Base-by-base conservation (phyloP, 2,888 invertebrate species). In the Adelphocoris suturalis region DNA sequence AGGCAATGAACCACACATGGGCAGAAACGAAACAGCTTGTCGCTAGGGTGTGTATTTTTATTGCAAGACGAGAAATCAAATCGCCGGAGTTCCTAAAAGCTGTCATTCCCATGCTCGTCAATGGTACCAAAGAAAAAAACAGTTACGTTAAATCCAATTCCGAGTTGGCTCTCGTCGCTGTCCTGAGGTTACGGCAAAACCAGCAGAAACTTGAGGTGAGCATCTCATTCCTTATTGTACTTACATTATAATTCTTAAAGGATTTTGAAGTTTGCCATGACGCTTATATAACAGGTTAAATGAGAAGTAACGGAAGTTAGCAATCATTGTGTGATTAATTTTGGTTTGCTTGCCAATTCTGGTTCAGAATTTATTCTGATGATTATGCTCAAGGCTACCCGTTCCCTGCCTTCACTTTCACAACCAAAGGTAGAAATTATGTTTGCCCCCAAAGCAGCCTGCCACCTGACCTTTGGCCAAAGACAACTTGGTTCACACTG, bases 41-140 rank as follows among this genome's bases (percentile, higher is more conserved):
- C 92, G 98, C 98, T 9, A 96, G 96, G 93, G 96, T 97, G 27
- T 95, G 97, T 92, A 96, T 95, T 92, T 96, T 96, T 93, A 94
- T 98, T 91, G 96, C 97, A 2, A 95, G 96, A 93, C 94, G 94
- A 90, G 95, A 95, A 90, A 95, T 95, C 92, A 94, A 95, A 93
- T 94, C 95, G 52, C 94, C 95, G 0, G 97, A 97, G 92, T 94
- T 97, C 91, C 94, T 97, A 91, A 97, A 96, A 93, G 94, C 96
- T 86, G 94, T 98, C 91, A 94, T 99, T 92, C 98, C 99, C 0
- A 97, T 97, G 94, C 94, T 99, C 92, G 99, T 99, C 86, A 99
- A 99, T 94, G 99, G 99, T 91, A 98, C 99, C 90, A 99, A 99
- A 94, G 99, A 99, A 94, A 99, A 99, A 94, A 99, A 99, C 94